These are phyloP conservation scores for Eueremaeus valkanovi DNA, from an alignment of 2,888 invertebrate species.

Conservation along the genomic window DNA sequence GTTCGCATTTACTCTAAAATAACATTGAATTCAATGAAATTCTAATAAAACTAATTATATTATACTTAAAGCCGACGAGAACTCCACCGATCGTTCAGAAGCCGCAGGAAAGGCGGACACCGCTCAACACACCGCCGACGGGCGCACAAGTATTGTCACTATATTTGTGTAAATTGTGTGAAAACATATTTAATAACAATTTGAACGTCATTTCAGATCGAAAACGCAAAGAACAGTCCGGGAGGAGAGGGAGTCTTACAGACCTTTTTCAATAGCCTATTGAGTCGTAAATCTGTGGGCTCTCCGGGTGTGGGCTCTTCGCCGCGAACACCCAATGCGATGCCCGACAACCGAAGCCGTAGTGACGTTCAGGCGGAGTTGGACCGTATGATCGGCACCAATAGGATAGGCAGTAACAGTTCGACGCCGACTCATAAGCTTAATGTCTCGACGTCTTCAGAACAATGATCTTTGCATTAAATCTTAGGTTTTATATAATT, in stretches of 20 bases:
- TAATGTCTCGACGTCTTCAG: slow-evolving; percentile 27
- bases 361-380: slow-evolving; percentile 46
- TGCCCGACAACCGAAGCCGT: slow-evolving; percentile 15
- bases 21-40: not conserved
- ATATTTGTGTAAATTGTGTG: not conserved
- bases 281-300: slow-evolving; percentile 53
- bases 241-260: slow-evolving; percentile 90
- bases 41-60: not conserved
- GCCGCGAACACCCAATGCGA: slow-evolving; percentile 26
- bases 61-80: slow-evolving; percentile 45
- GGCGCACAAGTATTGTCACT: slow-evolving; percentile 32
- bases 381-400: slow-evolving; percentile 44
- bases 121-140: slow-evolving; percentile 48
- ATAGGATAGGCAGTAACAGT: slow-evolving; percentile 23
- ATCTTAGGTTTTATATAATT: slow-evolving; percentile 22
- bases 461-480: slow-evolving; percentile 22
- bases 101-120: slow-evolving; percentile 52
- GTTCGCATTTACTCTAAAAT: too few species aligned
- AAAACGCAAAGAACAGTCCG: slow-evolving; percentile 55
- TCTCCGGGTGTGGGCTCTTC: slow-evolving; percentile 41
- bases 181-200: not conserved
- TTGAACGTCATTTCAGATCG: not conserved
- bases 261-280: slow-evolving; percentile 94
- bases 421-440: slow-evolving; percentile 25
- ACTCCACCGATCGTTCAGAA: slow-evolving; percentile 58